These are phyloP conservation scores for Desoria tigrina DNA, from an alignment of 2,888 invertebrate genomes.

Conservation along the genomic window DNA sequence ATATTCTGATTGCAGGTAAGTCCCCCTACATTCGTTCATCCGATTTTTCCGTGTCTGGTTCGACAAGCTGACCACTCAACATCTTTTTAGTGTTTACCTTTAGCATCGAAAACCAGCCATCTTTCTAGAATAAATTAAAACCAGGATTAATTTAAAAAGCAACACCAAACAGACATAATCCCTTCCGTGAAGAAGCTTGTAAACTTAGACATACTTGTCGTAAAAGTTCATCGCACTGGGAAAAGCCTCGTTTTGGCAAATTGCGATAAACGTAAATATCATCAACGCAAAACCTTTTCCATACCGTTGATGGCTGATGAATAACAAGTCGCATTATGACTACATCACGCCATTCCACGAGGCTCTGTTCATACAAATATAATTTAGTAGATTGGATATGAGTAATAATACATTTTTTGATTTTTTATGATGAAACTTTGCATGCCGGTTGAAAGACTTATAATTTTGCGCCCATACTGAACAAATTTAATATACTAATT, in stretches of 20 bases:
- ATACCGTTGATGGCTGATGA: slow-evolving; percentile 57
- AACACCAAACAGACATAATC: no score
- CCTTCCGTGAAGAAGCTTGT: no score
- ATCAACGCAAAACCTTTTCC: slow-evolving; percentile 57
- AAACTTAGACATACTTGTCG: not conserved
- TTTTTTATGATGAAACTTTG: no score
- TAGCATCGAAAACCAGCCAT: slow-evolving; percentile 50
- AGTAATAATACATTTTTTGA: no score
- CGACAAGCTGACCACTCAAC: slow-evolving; percentile 50
- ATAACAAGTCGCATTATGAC: slow-evolving; percentile 56
- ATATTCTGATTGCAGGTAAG: no score
- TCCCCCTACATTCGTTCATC: not conserved
- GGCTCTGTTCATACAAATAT: slow-evolving; percentile 53
- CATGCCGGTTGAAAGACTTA: no score
- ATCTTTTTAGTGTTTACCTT: slow-evolving; percentile 50
- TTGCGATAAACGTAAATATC: slow-evolving; percentile 55
- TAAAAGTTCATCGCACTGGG: slow-evolving; percentile 1
- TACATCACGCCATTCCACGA: slow-evolving; percentile 56
- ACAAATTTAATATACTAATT: not conserved
- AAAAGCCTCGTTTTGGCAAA: slow-evolving; percentile 46
- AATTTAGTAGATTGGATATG: not conserved
- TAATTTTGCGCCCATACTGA: no score
- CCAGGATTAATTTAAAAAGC: no score
- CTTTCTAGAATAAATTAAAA: slow-evolving; percentile 40
- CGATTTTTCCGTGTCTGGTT: slow-evolving; percentile 47